phyloP scores from a whole-genome alignment of 2,113 vertebrate species.

The Cyprinodon tularosa region DNA sequence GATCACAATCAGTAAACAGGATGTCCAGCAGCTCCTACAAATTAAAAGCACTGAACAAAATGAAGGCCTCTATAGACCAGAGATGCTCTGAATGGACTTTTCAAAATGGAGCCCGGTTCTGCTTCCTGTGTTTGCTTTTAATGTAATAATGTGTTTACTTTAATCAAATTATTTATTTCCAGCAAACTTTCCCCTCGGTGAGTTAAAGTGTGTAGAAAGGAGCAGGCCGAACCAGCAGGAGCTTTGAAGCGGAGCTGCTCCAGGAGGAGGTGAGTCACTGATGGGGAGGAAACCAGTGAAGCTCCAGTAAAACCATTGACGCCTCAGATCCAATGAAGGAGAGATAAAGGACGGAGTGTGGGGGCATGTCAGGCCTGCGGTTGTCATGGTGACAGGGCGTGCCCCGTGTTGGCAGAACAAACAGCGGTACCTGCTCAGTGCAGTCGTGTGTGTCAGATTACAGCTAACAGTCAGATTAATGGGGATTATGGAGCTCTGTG shows the following conservation, averaged over 20 bases:
- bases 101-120: no score
- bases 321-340: not conserved
- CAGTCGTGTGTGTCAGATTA: conserved; percentile 60
- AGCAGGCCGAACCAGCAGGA: no score
- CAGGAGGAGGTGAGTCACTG: no score
- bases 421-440: conserved; percentile 91
- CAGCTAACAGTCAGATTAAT: conserved; percentile 70
- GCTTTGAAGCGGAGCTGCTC: no score
- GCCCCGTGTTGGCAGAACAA: conserved; percentile 93
- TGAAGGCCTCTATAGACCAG: not conserved
- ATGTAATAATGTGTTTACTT: no score
- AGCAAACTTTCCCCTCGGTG: no score
- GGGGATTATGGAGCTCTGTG: conserved; percentile 58
- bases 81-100: no score
- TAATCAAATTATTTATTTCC: no score
- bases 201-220: no score
- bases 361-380: conserved; percentile 64
- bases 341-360: conserved; percentile 27
- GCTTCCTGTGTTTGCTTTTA: no score
- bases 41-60: not conserved
- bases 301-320: not conserved
- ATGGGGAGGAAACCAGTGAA: no score
- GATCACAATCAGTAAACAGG: not conserved
- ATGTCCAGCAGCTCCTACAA: not conserved
- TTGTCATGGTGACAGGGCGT: conserved; percentile 89